A percentile compares a stretch with the other conserved stretches of the same genome.
Conservation (phyloP, 2,888 invertebrate species). For the Gastracanthus pulcherrimus region DNA sequence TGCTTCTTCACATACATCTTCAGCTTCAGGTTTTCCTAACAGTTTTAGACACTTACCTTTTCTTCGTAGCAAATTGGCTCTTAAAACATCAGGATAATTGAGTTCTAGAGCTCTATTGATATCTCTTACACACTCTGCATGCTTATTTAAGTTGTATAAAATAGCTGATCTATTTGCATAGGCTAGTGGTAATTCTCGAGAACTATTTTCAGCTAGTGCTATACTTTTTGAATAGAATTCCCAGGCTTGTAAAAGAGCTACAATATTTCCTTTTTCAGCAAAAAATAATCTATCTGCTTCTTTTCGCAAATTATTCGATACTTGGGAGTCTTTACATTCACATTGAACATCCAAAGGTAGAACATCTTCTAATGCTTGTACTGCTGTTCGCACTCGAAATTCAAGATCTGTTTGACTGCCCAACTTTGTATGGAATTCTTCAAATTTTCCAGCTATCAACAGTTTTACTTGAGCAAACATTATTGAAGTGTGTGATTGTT, state of each 20-base stretch:
- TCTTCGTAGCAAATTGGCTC: constrained; percentile 78
- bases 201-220: constrained; percentile 80
- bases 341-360: constrained; percentile 76
- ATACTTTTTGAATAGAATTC: constrained; percentile 83
- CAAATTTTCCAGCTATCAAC: background rate
- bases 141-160: constrained; percentile 83
- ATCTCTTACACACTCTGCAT: constrained; percentile 84
- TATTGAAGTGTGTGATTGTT: background rate
- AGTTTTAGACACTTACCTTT: constrained; percentile 78
- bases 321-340: constrained; percentile 78
- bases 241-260: constrained; percentile 67
- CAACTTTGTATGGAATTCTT: constrained; percentile 2
- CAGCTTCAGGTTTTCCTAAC: constrained; percentile 60
- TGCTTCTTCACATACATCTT: constrained; percentile 61
- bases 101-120: constrained; percentile 82
- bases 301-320: constrained; percentile 80
- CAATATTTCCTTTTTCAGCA: constrained; percentile 59
- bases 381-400: constrained; percentile 23
- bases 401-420: background rate
- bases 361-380: constrained; percentile 74
- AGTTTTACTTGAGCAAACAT: constrained; percentile 21
- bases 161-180: constrained; percentile 89
- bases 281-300: constrained; percentile 81
- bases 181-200: constrained; percentile 82
- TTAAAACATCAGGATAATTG: constrained; percentile 82